Base-by-base conservation (phyloP, 2,888 invertebrate species). In the Dinocampus coccinellae region DNA sequence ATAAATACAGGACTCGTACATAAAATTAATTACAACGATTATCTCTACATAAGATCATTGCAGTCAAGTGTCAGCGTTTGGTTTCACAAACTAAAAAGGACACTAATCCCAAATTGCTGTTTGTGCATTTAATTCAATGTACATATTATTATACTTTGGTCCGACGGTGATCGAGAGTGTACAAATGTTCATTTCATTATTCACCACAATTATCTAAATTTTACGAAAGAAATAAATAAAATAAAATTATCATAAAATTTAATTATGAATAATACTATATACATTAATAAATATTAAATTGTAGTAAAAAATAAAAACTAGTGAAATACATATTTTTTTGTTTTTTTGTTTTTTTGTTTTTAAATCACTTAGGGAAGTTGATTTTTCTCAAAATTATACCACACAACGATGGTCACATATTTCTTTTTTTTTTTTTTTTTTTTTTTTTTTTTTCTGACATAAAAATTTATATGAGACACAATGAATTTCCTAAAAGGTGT, bases 161-260 rank as follows among this genome's bases (percentile, higher is more conserved):
- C 58, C 58, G 58, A 58, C 58, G 58, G 58, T 58, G 58, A 58
- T 33, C 33, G 58, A 58, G 29, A 16, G 16, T 33, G 9, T 58
- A 58, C 58, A 55, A 24, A 29, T 55, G n/a, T n/a, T n/a, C n/a
- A n/a, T n/a, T n/a, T n/a, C n/a, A n/a, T 9, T 11, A n/a, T 22
- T 53, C 22, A 9, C 13, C 26, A 3, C 36, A 3, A 29, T 4
- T 29, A 4, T 29, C 7, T 29, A 29, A 4, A 29, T 29, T 29
- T 4, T 29, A 4, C 29, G 7, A 29, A 29, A 4, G 3, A 29
- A 29, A 29, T 29, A 29, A 4, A 29, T 7, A 7, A 3, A 29
- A 29, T 29, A 7, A 29, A 3, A 29, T 7, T 29, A n/a, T n/a
- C n/a, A n/a, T n/a, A n/a, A n/a, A n/a, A n/a, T n/a, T n/a, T n/a